These are phyloP conservation scores for Elymnias hypermnestra DNA, from an alignment of 1,140 invertebrate species.

Conservation along the genomic window DNA sequence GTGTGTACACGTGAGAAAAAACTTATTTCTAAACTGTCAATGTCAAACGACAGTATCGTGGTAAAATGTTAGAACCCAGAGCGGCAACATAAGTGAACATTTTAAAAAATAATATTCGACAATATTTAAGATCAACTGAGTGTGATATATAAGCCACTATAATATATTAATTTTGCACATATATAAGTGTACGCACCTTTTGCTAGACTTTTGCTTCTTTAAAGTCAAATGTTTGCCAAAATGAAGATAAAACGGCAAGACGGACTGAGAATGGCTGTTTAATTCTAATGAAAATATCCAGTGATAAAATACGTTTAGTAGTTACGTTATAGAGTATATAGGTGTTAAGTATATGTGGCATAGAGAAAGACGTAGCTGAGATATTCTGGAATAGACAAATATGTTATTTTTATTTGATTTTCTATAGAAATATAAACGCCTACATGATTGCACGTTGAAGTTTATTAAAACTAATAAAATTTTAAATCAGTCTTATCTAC, in stretches of 20 bases:
- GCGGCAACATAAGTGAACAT: too few relatives aligned
- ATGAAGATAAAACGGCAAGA: constrained; percentile 25
- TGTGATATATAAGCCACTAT: too few relatives aligned
- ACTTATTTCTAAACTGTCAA: background rate
- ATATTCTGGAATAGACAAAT: background rate
- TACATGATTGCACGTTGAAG: background rate
- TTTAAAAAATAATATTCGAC: too few relatives aligned
- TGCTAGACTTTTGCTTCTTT: constrained; percentile 14
- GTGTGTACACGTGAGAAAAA: background rate
- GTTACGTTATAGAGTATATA: constrained; percentile 6
- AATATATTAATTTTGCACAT: background rate
- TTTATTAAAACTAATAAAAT: too few relatives aligned
- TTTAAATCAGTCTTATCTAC: too few relatives aligned
- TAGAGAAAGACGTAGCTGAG: constrained; percentile 3
- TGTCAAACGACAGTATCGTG: background rate
- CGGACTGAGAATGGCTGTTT: constrained; percentile 60
- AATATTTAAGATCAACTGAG: too few relatives aligned
- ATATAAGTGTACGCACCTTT: background rate
- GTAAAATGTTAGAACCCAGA: too few relatives aligned
- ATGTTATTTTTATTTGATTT: too few relatives aligned
- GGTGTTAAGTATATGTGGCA: background rate
- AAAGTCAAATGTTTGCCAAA: constrained; percentile 34
- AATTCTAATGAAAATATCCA: constrained; percentile 25
- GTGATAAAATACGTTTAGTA: constrained; percentile 15
- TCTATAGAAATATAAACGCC: too few relatives aligned